A percentile compares a stretch with the other conserved stretches of the same genome.
phyloP scores from a whole-genome alignment of 2,888 invertebrate genomes.

The Yponomeuta sedellus region DNA sequence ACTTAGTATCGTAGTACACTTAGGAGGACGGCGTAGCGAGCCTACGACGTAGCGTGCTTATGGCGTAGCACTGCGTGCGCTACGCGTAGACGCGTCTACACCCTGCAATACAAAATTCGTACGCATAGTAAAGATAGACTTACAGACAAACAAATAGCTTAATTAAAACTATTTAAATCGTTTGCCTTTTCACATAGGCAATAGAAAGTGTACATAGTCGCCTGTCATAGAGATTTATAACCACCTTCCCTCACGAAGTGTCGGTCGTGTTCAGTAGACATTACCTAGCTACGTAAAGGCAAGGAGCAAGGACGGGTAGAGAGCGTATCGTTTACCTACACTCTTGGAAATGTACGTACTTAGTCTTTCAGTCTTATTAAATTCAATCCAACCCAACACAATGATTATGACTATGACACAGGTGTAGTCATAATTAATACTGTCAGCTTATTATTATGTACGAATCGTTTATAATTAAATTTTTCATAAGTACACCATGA shows the following conservation, averaged over 20 bases:
- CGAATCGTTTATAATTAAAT: neutral
- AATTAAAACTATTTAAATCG: neutral
- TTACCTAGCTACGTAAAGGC: constrained; percentile 51
- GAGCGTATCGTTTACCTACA: constrained; percentile 45
- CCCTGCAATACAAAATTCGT: neutral
- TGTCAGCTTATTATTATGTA: neutral
- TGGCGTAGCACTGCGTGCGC: too few relatives aligned
- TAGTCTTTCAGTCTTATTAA: constrained; percentile 72
- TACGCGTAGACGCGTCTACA: neutral
- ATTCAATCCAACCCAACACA: constrained; percentile 51
- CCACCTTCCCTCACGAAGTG: neutral
- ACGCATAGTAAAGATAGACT: neutral
- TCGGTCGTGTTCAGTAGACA: constrained; percentile 1
- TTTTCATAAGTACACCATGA: neutral
- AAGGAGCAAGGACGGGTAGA: constrained; percentile 75
- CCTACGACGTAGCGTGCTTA: neutral
- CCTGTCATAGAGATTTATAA: neutral
- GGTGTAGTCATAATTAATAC: constrained; percentile 2
- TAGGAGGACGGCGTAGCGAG: neutral
- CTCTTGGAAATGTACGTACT: constrained; percentile 34
- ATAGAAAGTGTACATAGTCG: too few relatives aligned
- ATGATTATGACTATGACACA: neutral
- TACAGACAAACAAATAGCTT: neutral
- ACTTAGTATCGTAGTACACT: too few relatives aligned
- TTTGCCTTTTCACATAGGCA: neutral